Evolutionary conservation across 2,113 vertebrate species (phyloP), one percentile per base, ranked within the genome.

Genomic region (Crocuta crocuta): DNA sequence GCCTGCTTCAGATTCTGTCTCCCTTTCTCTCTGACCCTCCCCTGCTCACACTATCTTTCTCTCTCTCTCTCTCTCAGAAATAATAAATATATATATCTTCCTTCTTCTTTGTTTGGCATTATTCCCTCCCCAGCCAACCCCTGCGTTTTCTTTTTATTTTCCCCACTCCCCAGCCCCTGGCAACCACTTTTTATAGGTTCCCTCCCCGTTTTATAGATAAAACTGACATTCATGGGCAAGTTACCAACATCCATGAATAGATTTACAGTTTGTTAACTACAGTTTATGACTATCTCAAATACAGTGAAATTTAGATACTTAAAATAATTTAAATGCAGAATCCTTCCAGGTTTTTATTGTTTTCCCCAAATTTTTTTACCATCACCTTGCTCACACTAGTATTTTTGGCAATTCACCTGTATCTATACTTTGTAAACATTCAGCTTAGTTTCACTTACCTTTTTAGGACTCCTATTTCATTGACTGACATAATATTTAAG

Each of bases 261-360:
- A 95, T 88, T 95, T 94, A 71, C 65, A 84, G 43, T 90, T 97
- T 93, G 58, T 94, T 95, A 94, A 85, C 96, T 94, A 84, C 0
- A 91, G 76, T 90, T 95, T 91, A 83, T 83, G 80, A 93, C 94
- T 87, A 91, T 89, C 92, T 97, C 85, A 95, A 94, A 79, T 97
- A 93, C 78, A 82, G 55, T 85, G 68, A 96, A 93, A 78, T 33
- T 95, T 91, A 83, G 33, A 53, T 83, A 45, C 45, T 84, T 95
- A 96, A 78, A 95, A 26, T 50, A 93, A 7, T 82, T 85, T 89
- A 88, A 94, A 43, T 91, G 48, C 35, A 86, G 45, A 94, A 66
- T 94, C 17, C 61, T 90, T 89, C 31, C 73, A 73, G 74, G 35
- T 85, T 91, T 94, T 78, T 66, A 86, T 93, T 58, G 66, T 73